Percentiles rank a stretch among this genome's conserved stretches.
These are phyloP conservation scores for Emydura subglobosa DNA, from an alignment of 2,113 vertebrate species.

Conservation along the genomic window DNA sequence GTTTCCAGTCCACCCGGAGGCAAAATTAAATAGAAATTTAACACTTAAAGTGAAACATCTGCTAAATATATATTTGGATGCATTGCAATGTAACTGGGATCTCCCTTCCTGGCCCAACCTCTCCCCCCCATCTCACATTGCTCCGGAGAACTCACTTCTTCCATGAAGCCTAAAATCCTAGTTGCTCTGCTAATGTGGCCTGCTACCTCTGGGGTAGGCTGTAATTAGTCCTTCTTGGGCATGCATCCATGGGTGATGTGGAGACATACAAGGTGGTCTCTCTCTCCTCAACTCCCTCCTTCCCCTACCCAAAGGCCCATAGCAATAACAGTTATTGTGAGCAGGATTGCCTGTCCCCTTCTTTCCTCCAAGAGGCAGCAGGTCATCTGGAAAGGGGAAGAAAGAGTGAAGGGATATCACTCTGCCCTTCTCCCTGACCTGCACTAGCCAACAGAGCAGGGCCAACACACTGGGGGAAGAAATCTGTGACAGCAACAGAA, in stretches of 20 bases:
- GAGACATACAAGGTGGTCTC: background rate
- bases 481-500: background rate
- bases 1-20: conserved; percentile 9
- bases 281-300: fast-evolving
- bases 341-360: background rate
- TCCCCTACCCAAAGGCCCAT: background rate
- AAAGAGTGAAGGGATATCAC: background rate
- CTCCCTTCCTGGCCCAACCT: background rate
- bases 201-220: background rate
- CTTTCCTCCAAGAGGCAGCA: background rate
- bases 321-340: fast-evolving
- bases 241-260: background rate
- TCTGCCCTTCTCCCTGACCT: background rate
- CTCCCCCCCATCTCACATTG: no score
- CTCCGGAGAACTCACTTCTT: background rate
- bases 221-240: fast-evolving
- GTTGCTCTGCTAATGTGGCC: background rate
- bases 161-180: background rate
- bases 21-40: background rate
- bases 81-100: background rate
- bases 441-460: background rate
- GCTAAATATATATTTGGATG: background rate
- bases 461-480: background rate
- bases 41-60: background rate
- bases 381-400: background rate